Base-by-base conservation (phyloP, 2,113 vertebrate genomes). In the Pycnonotus jocosus region DNA sequence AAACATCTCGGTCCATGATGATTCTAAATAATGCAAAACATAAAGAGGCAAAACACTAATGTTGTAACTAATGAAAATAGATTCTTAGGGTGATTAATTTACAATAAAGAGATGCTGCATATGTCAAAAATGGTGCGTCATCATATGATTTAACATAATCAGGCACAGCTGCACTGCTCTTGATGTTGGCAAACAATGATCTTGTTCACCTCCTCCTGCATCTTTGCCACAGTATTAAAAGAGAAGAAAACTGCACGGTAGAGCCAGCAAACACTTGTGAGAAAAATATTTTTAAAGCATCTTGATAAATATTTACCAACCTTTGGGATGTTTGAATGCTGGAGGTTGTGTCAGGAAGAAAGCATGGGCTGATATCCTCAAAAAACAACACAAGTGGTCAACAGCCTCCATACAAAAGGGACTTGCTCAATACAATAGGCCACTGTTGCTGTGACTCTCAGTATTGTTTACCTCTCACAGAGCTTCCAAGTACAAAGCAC, bases 11-110 rank as follows among this genome's bases (percentile, higher is more conserved):
- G 83, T 77, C 92, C 88, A 80, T 61, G 88, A 92, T 92, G 86
- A 92, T 87, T 96, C 87, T 90, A 91, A 85, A 95, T 95, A 97
- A 94, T 96, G 82, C 86, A 96, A 95, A 97, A 92, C 84, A 96
- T 70, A 80, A 95, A 97, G 73, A 89, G 48, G 80, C 48, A 91
- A 62, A 71, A 77, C 42, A 64, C 28, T 57, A 96, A 92, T 37
- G 91, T 60, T 95, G 81, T 61, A 94, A 73, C 88, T 85, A 96
- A 97, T 93, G 91, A 92, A 96, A 95, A 96, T 93, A 87, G 86
- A 94, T 95, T 97, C 90, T 72, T 88, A 60, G 76, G 33, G 60
- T 83, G 76, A 65, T 94, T 96, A 42, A 82, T 95, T 96, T 57
- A 91, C 91, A 78, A 96, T 91, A 84, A 91, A 96, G 72, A 93